These are phyloP conservation scores for Myiagra hebetior DNA, from an alignment of 2,113 vertebrate species.

Conservation along the genomic window DNA sequence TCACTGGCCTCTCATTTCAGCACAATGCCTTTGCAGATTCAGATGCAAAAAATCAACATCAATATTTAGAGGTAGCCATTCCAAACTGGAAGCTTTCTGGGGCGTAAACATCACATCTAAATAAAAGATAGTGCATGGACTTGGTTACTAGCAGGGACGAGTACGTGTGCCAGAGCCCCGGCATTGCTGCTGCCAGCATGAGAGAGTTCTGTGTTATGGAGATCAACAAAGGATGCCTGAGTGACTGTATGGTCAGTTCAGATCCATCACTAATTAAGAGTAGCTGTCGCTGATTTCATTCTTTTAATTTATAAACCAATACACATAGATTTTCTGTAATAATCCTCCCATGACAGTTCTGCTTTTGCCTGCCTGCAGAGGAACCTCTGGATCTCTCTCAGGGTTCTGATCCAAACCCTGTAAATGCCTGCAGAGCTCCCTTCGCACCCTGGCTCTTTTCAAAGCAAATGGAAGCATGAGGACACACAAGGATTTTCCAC, in stretches of 20 bases:
- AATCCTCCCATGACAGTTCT: not conserved
- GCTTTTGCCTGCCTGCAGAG: not conserved
- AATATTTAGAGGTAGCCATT: constrained; percentile 45
- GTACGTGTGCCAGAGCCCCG: not conserved
- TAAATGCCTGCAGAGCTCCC: not conserved
- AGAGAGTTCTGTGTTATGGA: not conserved
- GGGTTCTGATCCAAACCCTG: not conserved
- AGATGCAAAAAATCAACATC: constrained; percentile 16
- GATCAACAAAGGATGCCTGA: not conserved
- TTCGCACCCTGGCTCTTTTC: not conserved
- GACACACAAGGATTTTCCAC: not conserved
- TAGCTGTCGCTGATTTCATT: not conserved
- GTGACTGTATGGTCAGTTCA: not conserved
- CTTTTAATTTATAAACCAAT: not conserved
- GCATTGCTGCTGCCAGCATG: not conserved
- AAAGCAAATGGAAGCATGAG: not conserved
- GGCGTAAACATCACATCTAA: constrained; percentile 1
- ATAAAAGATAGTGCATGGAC: constrained; percentile 8
- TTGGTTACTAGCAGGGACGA: not conserved
- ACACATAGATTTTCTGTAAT: not conserved
- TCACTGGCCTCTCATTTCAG: not conserved
- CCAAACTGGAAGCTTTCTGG: constrained; percentile 12
- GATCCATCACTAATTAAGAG: not conserved
- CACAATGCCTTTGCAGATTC: not conserved
- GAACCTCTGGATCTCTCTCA: not conserved